Evolutionary conservation across 2,888 invertebrate genomes (phyloP).

Genomic region (Anarsia innoxiella): DNA sequence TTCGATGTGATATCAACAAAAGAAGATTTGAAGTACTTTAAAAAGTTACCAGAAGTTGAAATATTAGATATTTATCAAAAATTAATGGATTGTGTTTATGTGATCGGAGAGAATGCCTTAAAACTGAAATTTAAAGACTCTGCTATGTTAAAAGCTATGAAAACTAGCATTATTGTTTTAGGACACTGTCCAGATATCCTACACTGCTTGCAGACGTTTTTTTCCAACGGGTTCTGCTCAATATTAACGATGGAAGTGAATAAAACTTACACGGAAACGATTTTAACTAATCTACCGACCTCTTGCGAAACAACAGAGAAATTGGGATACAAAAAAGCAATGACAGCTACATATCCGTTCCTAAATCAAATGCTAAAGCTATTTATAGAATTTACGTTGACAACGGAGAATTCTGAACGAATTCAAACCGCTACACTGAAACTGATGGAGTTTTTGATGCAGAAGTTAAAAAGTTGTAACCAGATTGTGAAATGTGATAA

Average conservation of each 20-base stretch:
- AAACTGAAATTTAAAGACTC: conserved; percentile 36
- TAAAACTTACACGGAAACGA: conserved; percentile 26
- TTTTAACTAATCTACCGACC: conserved; percentile 33
- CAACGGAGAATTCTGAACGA: conserved; percentile 19
- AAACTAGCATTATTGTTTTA: conserved; percentile 30
- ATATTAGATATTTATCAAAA: conserved; percentile 40
- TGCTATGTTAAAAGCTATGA: conserved; percentile 26
- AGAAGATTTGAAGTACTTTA: conserved; percentile 34
- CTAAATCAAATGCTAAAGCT: conserved; percentile 47
- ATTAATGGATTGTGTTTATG: conserved; percentile 48
- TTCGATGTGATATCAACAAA: conserved; percentile 35
- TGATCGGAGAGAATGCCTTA: conserved; percentile 43
- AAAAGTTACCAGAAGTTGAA: conserved; percentile 32
- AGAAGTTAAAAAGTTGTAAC: conserved; percentile 29
- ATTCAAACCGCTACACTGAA: conserved; percentile 36
- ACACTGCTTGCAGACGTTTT: conserved; percentile 49
- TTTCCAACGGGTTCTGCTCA: conserved; percentile 40
- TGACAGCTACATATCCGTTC: conserved; percentile 44
- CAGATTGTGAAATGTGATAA: conserved; percentile 55
- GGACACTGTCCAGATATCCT: conserved; percentile 39
- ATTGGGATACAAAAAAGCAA: conserved; percentile 32
- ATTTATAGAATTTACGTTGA: conserved; percentile 37
- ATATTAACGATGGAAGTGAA: conserved; percentile 33
- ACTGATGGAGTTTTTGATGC: conserved; percentile 37
- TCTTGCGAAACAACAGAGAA: conserved; percentile 42